phyloP scores from a whole-genome alignment of 37 sponge, comb jelly and placozoan genomes.

The Amphimedon queenslandica region DNA sequence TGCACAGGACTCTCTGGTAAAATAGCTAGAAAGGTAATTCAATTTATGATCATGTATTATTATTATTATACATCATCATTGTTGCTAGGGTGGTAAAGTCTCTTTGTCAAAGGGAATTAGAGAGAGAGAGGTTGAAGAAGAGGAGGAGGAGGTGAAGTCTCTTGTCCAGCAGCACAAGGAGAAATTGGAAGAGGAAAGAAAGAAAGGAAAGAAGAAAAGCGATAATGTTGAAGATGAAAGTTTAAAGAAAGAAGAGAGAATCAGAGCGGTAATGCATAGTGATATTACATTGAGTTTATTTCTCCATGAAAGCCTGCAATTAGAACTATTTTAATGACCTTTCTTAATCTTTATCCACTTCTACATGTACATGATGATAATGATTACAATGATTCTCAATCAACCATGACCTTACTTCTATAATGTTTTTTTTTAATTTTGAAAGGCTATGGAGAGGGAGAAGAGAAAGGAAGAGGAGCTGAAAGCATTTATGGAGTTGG shows the following conservation, averaged over 20 bases:
- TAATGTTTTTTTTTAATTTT: background rate
- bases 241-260: slow-evolving; percentile 33
- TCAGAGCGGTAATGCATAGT: too few relatives aligned
- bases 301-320: too few relatives aligned
- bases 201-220: slow-evolving; percentile 6
- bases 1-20: slow-evolving; percentile 88
- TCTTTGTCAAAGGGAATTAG: background rate
- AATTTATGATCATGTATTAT: background rate
- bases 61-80: background rate
- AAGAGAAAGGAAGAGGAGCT: slow-evolving; percentile 56
- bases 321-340: too few relatives aligned
- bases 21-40: slow-evolving; percentile 49
- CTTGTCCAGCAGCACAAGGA: slow-evolving; percentile 54
- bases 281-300: too few relatives aligned
- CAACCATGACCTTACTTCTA: background rate
- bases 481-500: slow-evolving; percentile 43
- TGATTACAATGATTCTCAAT: background rate
- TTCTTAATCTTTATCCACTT: background rate
- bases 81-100: background rate
- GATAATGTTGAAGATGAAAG: slow-evolving; percentile 20
- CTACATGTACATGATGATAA: background rate
- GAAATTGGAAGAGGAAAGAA: slow-evolving; percentile 29
- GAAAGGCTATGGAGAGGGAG: slow-evolving; percentile 49
- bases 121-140: background rate
- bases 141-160: slow-evolving; percentile 6